These are phyloP conservation scores for Lithobates sylvaticus DNA, from an alignment of 2,797 vertebrate genomes.

Conservation along the genomic window DNA sequence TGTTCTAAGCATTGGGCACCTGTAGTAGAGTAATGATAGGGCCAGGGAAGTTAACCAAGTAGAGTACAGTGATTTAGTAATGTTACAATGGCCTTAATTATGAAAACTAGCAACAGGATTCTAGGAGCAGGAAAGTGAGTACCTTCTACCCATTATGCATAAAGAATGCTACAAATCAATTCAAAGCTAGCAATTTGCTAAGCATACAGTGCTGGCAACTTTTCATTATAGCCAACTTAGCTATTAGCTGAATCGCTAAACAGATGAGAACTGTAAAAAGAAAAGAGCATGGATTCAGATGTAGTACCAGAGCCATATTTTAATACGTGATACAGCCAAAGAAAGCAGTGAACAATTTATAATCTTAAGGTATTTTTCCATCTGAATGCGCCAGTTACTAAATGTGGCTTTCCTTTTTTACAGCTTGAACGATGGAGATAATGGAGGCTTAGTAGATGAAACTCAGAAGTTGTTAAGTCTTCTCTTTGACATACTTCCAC, in stretches of 20 bases:
- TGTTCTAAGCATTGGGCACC: conserved; percentile 8
- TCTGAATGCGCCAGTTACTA: conserved; percentile 18
- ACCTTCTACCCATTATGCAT: conserved; percentile 41
- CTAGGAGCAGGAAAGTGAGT: not conserved
- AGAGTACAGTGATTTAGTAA: conserved; percentile 38
- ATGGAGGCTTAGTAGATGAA: conserved; percentile 46
- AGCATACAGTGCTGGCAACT: conserved; percentile 44
- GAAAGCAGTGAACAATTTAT: conserved; percentile 30
- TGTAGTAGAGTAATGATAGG: conserved; percentile 38
- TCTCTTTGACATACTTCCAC: conserved; percentile 28
- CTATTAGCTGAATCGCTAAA: conserved; percentile 40
- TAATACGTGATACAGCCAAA: conserved; percentile 18
- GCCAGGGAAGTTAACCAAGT: not conserved
- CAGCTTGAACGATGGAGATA: conserved; percentile 40
- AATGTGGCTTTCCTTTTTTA: conserved; percentile 48
- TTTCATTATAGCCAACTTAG: conserved; percentile 27
- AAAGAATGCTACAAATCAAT: conserved; percentile 40
- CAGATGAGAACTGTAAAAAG: conserved; percentile 39
- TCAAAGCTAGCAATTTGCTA: conserved; percentile 45
- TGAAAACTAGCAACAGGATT: conserved; percentile 19
- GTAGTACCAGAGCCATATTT: conserved; percentile 28
- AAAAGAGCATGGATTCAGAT: conserved; percentile 26
- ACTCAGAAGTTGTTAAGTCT: conserved; percentile 41
- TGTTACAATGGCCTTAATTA: conserved; percentile 42
- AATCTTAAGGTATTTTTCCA: conserved; percentile 32